These are phyloP conservation scores for Chrysemys picta DNA, from an alignment of 2,113 vertebrate genomes.

Conservation along the genomic window DNA sequence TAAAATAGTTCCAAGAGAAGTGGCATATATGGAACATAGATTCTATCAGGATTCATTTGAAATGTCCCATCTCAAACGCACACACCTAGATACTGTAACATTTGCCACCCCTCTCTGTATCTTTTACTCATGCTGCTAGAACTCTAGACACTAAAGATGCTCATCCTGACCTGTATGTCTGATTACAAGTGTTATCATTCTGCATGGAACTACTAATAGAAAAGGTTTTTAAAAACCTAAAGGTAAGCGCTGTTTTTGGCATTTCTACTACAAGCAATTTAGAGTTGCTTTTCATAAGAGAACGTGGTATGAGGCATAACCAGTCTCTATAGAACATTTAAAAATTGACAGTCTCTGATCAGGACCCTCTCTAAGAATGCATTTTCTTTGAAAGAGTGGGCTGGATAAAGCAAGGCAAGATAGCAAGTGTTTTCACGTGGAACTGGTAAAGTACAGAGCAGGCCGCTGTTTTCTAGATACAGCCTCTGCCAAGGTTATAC, in stretches of 20 bases:
- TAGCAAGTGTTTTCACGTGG: background rate
- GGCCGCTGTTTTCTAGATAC: background rate
- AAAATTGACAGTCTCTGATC: background rate
- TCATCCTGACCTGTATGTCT: too few relatives aligned
- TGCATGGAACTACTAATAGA: background rate
- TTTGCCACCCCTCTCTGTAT: background rate
- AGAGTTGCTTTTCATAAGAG: background rate
- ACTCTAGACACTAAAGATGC: background rate
- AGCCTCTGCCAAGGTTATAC: background rate
- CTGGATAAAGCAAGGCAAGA: rapidly evolving
- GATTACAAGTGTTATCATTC: too few relatives aligned
- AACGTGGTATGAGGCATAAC: background rate
- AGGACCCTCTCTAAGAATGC: background rate
- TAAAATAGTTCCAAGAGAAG: background rate
- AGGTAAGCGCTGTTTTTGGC: background rate
- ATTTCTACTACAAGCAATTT: background rate
- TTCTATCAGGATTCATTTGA: background rate
- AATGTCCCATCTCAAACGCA: background rate
- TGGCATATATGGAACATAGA: too few relatives aligned
- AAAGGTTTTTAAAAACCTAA: rapidly evolving
- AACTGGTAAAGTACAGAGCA: background rate
- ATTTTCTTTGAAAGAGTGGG: background rate
- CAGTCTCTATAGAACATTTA: background rate
- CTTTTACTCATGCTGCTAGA: background rate
- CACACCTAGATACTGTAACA: background rate